Percentiles rank a stretch among this genome's conserved stretches.
Evolutionary conservation across 2,797 vertebrate genomes (phyloP).

Genomic region (Malacoraja senta): DNA sequence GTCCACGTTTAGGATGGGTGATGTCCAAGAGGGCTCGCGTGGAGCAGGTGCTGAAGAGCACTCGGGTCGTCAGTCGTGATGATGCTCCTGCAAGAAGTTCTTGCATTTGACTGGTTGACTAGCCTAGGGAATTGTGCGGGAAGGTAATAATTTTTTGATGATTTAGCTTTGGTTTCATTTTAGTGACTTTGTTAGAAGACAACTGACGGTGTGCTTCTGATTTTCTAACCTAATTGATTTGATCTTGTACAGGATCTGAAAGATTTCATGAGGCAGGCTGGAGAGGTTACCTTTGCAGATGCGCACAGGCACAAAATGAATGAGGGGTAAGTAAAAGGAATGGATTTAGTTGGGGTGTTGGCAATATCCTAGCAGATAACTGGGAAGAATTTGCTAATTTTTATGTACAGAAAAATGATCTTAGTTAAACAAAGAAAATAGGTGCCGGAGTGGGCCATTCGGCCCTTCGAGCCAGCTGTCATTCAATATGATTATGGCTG

Average conservation of each 20-base stretch:
- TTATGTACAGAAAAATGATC: background rate
- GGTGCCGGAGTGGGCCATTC: too few species aligned
- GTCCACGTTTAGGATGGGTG: constrained; percentile 11
- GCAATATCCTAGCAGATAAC: background rate
- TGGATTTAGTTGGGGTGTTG: background rate
- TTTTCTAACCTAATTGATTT: constrained; percentile 43
- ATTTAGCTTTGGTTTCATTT: constrained; percentile 42
- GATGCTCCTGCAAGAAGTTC: constrained; percentile 26
- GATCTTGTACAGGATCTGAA: constrained; percentile 79
- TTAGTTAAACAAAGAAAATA: too few species aligned
- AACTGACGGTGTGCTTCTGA: constrained; percentile 12
- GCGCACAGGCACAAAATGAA: constrained; percentile 87
- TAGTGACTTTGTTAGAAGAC: constrained; percentile 40
- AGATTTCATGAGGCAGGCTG: constrained; percentile 91
- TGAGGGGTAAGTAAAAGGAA: constrained; percentile 66
- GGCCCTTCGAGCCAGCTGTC: too few species aligned
- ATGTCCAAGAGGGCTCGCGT: constrained; percentile 24
- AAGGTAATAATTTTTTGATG: constrained; percentile 40
- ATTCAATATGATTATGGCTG: too few species aligned
- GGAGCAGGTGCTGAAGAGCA: constrained; percentile 37
- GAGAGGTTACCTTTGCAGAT: constrained; percentile 89
- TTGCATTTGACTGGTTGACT: constrained; percentile 39
- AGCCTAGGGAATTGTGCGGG: constrained; percentile 34
- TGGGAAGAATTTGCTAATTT: background rate
- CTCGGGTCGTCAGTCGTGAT: constrained; percentile 29